Evolutionary conservation across 2,888 invertebrate genomes (phyloP).

Genomic region (Limnephilus rhombicus): DNA sequence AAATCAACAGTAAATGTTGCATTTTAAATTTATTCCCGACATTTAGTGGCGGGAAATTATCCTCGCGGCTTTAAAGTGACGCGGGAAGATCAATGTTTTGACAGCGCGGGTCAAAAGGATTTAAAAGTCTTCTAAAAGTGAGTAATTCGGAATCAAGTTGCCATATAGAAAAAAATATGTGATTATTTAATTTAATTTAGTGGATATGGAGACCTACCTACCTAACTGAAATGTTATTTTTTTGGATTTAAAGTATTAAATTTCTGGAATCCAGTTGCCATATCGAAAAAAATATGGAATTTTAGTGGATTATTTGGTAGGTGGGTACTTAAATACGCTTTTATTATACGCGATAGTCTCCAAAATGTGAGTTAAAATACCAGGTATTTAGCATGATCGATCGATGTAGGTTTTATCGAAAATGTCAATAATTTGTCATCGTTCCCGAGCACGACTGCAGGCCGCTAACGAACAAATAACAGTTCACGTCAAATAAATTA

Average conservation of each 20-base stretch:
- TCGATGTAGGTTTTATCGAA: too few species aligned
- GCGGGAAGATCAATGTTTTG: constrained; percentile 44
- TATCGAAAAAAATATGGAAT: not conserved
- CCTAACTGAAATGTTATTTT: not conserved
- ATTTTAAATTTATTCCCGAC: constrained; percentile 12
- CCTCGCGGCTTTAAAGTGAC: constrained; percentile 34
- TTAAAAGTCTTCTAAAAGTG: not conserved
- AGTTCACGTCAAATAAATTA: too few species aligned
- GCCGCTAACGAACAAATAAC: too few species aligned
- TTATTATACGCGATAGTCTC: not conserved
- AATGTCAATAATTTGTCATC: too few species aligned
- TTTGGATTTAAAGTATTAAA: not conserved
- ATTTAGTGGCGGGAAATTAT: not conserved
- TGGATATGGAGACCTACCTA: not conserved
- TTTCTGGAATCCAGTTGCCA: not conserved
- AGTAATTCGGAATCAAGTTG: not conserved
- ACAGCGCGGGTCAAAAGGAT: constrained; percentile 34
- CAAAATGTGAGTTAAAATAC: too few species aligned
- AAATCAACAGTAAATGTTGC: not conserved
- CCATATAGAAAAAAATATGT: not conserved
- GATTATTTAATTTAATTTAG: not conserved
- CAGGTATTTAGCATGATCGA: too few species aligned
- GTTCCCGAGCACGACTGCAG: too few species aligned
- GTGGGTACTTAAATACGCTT: not conserved
- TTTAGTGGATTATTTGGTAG: not conserved